A percentile compares a stretch with the other conserved stretches of the same genome.
Evolutionary conservation across 2,888 invertebrate genomes (phyloP).

Genomic region (Arenicola marina): DNA sequence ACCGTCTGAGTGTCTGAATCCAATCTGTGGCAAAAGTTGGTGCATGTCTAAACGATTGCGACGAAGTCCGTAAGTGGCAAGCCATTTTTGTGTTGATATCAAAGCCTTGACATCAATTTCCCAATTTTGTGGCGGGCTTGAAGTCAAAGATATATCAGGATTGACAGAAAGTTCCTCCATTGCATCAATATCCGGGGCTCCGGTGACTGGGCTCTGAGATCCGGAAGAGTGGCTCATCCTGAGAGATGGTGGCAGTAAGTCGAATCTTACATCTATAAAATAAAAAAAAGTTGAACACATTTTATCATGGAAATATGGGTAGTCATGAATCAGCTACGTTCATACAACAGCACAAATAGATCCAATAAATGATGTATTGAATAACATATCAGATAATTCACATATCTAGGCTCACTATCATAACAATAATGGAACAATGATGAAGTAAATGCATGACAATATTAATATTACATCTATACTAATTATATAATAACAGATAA

Average conservation of each 20-base stretch:
- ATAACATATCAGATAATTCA: too few species aligned
- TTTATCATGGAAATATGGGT: too few species aligned
- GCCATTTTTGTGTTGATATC: conserved; percentile 54
- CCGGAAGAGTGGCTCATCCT: too few species aligned
- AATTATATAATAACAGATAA: too few species aligned
- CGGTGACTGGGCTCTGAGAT: not conserved
- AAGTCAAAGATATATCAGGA: conserved; percentile 11
- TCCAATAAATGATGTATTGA: too few species aligned
- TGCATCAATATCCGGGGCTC: not conserved
- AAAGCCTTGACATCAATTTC: conserved; percentile 52
- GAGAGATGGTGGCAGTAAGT: conserved; percentile 5
- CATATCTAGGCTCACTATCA: too few species aligned
- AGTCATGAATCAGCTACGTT: too few species aligned
- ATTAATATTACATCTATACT: too few species aligned
- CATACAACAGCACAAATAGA: too few species aligned
- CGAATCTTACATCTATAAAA: conserved; percentile 15
- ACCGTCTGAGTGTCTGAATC: conserved; percentile 59
- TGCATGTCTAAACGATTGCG: conserved; percentile 50
- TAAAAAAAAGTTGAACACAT: too few species aligned
- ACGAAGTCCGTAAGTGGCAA: conserved; percentile 55
- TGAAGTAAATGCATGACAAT: too few species aligned
- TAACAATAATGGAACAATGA: too few species aligned
- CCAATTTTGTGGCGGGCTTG: conserved; percentile 40
- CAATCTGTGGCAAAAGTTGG: conserved; percentile 52
- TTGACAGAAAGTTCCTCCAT: conserved; percentile 8